Conservation (phyloP, 2,113 vertebrate species). For the Chaetops frenatus region DNA sequence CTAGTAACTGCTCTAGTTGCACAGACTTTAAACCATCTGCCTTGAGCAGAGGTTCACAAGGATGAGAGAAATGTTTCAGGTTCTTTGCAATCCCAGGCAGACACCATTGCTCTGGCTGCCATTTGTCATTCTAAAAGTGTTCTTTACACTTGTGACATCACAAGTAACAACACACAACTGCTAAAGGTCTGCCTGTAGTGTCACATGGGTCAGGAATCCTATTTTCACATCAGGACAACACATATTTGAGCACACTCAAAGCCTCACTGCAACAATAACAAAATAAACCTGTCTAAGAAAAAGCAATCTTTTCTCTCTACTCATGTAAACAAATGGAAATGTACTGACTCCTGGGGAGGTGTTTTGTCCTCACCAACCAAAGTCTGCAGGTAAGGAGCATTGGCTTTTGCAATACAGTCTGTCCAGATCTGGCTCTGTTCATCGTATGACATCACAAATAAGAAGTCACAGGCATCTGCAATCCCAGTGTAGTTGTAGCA, state of each 20-base stretch:
- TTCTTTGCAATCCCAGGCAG: neutral
- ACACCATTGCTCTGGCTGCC: neutral
- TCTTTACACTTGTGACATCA: neutral
- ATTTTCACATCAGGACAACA: neutral
- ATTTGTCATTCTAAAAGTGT: neutral
- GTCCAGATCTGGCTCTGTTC: constrained; percentile 89
- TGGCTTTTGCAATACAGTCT: constrained; percentile 88
- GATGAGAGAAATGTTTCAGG: neutral
- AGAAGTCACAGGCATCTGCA: constrained; percentile 87
- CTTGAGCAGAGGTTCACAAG: neutral
- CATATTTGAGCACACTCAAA: neutral
- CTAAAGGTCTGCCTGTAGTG: neutral
- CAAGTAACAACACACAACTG: neutral
- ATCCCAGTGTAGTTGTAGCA: constrained; percentile 91
- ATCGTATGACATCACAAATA: constrained; percentile 98
- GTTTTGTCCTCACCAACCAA: constrained; percentile 75
- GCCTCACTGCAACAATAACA: neutral
- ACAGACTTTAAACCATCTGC: neutral
- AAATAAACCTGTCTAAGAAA: neutral
- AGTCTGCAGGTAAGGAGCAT: constrained; percentile 85
- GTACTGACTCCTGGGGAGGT: neutral
- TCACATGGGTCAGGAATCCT: neutral
- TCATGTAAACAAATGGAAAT: neutral
- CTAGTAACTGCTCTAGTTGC: neutral
- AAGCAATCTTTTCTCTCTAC: neutral